Base-by-base conservation (phyloP, 2,888 invertebrate species). In the Conchocele bisecta region DNA sequence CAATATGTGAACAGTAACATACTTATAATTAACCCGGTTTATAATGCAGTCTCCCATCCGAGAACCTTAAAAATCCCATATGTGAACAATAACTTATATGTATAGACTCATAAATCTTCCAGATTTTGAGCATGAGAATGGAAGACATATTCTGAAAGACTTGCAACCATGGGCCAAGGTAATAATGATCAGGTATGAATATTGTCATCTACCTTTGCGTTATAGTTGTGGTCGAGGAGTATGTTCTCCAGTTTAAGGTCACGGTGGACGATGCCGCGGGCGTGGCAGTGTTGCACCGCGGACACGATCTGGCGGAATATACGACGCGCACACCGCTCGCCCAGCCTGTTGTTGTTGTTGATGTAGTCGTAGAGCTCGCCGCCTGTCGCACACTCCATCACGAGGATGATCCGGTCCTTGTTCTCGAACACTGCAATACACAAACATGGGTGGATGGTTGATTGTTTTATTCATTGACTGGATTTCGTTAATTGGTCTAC, bases 321-420 rank as follows among this genome's bases (percentile, higher is more conserved):
- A 59, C 94, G 86, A 29, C 95, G 92, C 0, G 95, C 94, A 87
- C 95, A 95, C 80, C 93, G 93, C 88, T 95, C 95, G 0, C 93
- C 93, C 2, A 96, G 93, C 84, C 94, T 94, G 53, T 94, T 94
- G 53, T 94, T 94, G 90, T 93, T 94, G 57, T 95, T 95, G 39
- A 95, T 94, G 87, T 95, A 95, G 83, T 95, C 99, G 91, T 99
- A 99, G 31, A 99, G 93, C 92, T 99, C 99, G 69, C 99, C 99
- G 68, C 99, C 99, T 71, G 96, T 96, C 80, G 99, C 99, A 92
- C 98, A 99, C 92, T 99, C 99, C 98, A 99, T 98, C 33, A 99
- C 98, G 81, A 99, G 94, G 84, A 99, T 98, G 95, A 99, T 99
- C 93, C 98, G 98, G 92, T 99, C 99, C 89, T 97, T 95, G 93